These are phyloP conservation scores for Drosophila santomea DNA, from an alignment of 1,140 invertebrate genomes.

Conservation along the genomic window DNA sequence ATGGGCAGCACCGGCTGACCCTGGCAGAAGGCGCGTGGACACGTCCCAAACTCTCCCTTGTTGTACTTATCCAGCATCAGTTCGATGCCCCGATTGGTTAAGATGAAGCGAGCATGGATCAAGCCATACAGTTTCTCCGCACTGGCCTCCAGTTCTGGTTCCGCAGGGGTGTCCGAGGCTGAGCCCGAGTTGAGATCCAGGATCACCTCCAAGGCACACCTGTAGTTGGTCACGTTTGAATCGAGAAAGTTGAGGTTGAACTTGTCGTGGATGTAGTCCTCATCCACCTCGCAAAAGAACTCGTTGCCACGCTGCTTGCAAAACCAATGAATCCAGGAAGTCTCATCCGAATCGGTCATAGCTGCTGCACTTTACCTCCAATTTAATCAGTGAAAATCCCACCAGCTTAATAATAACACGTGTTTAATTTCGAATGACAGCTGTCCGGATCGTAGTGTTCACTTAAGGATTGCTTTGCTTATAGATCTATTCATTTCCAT, in stretches of 20 bases:
- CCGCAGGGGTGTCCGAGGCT: conserved; percentile 98
- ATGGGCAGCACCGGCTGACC: conserved; percentile 96
- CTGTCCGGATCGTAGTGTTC: not conserved
- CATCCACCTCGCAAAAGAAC: conserved; percentile 68
- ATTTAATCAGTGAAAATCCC: not conserved
- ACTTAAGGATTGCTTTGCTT: not conserved
- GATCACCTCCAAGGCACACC: conserved; percentile 63
- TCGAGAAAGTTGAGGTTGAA: conserved; percentile 72
- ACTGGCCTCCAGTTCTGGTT: conserved; percentile 98
- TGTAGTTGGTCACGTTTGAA: conserved; percentile 66
- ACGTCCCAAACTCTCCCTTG: conserved; percentile 98
- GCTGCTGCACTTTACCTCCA: not conserved
- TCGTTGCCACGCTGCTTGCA: conserved; percentile 74
- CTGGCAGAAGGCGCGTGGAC: conserved; percentile 98
- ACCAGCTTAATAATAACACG: not conserved
- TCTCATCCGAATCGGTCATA: conserved; percentile 68
- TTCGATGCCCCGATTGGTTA: conserved; percentile 99
- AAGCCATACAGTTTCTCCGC: conserved; percentile 99
- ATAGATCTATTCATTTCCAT: not conserved
- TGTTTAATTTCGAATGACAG: conserved; percentile 9
- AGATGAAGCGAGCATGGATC: conserved; percentile 99
- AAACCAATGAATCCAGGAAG: conserved; percentile 71
- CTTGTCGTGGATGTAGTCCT: conserved; percentile 75
- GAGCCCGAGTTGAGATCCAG: conserved; percentile 89
- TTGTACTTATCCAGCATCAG: conserved; percentile 99